Conservation (phyloP, 1,140 invertebrate genomes). For the Cydia pomonella region DNA sequence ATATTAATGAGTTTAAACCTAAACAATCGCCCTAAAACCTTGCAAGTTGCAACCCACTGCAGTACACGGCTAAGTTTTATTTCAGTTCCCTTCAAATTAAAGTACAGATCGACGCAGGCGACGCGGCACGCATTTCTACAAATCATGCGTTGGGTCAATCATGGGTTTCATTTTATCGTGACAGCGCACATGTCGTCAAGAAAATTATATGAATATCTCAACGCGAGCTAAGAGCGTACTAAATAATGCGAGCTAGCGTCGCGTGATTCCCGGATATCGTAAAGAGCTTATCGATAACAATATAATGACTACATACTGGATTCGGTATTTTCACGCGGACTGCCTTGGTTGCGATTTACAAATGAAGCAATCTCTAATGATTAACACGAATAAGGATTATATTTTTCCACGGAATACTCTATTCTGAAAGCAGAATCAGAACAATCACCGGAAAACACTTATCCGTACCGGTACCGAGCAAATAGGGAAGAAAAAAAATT, state of each 20-base stretch:
- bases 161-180: background rate
- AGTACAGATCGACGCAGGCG: no score
- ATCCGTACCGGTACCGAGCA: conserved; percentile 55
- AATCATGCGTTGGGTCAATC: conserved; percentile 23
- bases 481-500: conserved; percentile 73
- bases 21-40: no score
- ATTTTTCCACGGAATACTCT: conserved; percentile 40
- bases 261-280: conserved; percentile 44
- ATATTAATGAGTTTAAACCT: no score
- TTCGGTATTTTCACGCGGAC: conserved; percentile 1
- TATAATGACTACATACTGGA: conserved; percentile 9
- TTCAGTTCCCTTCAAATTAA: no score
- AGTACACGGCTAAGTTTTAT: no score
- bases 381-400: conserved; percentile 4
- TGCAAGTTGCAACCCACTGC: no score
- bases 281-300: conserved; percentile 41
- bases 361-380: background rate
- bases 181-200: background rate
- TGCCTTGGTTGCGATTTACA: background rate
- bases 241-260: conserved; percentile 34
- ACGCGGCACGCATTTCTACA: no score
- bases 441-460: conserved; percentile 68
- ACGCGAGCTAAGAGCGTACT: background rate
- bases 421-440: conserved; percentile 55
- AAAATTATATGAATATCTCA: background rate